Evolutionary conservation across 2,113 vertebrate genomes (phyloP).

Genomic region (Pithys albifrons): DNA sequence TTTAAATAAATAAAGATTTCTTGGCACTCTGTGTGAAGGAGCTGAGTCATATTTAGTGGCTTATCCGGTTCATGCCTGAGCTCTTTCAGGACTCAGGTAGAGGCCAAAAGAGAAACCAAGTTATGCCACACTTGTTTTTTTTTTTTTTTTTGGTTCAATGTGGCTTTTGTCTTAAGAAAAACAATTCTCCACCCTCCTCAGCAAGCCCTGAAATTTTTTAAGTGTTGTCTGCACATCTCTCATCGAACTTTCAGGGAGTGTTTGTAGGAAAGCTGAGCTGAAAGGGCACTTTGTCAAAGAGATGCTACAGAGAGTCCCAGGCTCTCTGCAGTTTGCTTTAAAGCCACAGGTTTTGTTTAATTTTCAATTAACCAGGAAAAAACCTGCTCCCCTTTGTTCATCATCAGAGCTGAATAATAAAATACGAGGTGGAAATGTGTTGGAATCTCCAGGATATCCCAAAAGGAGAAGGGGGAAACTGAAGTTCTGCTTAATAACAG

Average conservation of each 20-base stretch:
- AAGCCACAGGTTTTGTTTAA: neutral
- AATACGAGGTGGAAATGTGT: neutral
- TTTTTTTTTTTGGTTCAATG: neutral
- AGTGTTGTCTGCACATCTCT: constrained; percentile 56
- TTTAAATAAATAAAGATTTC: constrained; percentile 64
- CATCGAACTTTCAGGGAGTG: neutral
- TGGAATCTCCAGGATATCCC: neutral
- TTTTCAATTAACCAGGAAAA: neutral
- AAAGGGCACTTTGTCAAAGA: constrained; percentile 30
- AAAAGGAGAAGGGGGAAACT: neutral
- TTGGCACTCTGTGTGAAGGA: neutral
- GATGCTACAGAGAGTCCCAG: neutral
- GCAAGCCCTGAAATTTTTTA: constrained; percentile 34
- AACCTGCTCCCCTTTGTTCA: neutral
- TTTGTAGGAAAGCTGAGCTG: constrained; percentile 22
- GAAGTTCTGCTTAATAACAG: neutral
- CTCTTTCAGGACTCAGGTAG: constrained; percentile 37
- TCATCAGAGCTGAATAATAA: neutral
- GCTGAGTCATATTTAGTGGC: constrained; percentile 1
- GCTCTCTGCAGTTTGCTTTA: neutral
- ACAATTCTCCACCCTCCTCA: constrained; percentile 57
- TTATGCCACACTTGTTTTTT: neutral
- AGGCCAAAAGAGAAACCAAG: neutral
- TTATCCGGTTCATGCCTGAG: neutral
- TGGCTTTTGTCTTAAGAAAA: constrained; percentile 58